Evolutionary conservation across 2,888 invertebrate genomes (phyloP).

Genomic region (Mactromeris polynyma): DNA sequence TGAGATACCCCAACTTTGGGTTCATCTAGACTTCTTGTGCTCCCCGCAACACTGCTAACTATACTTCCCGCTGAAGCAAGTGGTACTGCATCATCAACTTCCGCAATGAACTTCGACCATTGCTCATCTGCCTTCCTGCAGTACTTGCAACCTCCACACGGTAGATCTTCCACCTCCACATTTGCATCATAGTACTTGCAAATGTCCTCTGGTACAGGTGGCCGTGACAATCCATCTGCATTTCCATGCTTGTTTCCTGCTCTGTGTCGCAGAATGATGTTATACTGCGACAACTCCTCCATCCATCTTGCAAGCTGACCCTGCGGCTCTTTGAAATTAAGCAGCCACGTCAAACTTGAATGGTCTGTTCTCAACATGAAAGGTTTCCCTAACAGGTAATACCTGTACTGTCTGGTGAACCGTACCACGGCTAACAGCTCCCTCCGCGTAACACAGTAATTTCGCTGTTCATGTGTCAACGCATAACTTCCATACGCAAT

Average conservation of each 20-base stretch:
- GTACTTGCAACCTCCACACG: constrained; percentile 20
- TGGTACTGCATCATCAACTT: not conserved
- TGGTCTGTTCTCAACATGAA: constrained; percentile 31
- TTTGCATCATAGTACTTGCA: constrained; percentile 4
- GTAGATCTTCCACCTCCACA: not conserved
- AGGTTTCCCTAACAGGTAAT: constrained; percentile 10
- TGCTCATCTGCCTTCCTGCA: constrained; percentile 12
- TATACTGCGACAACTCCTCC: constrained; percentile 37
- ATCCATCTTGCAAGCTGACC: too few species aligned
- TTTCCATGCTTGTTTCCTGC: constrained; percentile 44
- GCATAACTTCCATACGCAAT: constrained; percentile 36
- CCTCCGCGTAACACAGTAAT: constrained; percentile 30
- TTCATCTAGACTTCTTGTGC: too few species aligned
- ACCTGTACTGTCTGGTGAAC: too few species aligned
- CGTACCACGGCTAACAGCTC: constrained; percentile 21
- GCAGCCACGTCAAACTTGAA: constrained; percentile 23
- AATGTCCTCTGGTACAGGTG: not conserved
- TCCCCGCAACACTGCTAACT: too few species aligned
- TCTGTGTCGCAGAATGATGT: constrained; percentile 29
- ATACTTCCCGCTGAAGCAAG: too few species aligned
- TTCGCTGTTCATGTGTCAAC: too few species aligned
- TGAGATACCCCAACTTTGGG: too few species aligned
- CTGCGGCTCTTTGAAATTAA: constrained; percentile 24
- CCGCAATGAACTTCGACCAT: not conserved
- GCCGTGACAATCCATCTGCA: constrained; percentile 41